These are phyloP conservation scores for Panagrolaimus sp. DNA, from an alignment of 1,140 invertebrate genomes.

Conservation along the genomic window DNA sequence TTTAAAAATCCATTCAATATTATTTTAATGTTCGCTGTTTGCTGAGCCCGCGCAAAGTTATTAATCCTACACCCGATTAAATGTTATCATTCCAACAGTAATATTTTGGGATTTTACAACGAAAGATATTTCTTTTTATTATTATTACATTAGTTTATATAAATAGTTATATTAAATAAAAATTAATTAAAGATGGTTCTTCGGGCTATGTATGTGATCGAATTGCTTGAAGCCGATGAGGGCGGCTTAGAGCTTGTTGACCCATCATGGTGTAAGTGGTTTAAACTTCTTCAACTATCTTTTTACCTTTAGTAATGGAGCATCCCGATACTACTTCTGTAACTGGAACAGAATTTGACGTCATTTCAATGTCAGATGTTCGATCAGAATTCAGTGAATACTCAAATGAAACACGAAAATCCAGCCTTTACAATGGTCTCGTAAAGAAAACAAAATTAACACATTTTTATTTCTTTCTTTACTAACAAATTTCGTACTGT, in stretches of 20 bases:
- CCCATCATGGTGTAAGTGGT: conserved; percentile 56
- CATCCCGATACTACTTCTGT: conserved; percentile 26
- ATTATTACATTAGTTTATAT: no score
- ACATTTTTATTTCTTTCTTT: no score
- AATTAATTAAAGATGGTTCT: conserved; percentile 44
- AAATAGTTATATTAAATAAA: no score
- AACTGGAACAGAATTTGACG: conserved; percentile 31
- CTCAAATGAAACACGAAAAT: conserved; percentile 45
- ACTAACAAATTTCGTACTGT: background rate
- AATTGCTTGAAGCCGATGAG: conserved; percentile 54
- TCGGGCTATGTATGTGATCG: conserved; percentile 52
- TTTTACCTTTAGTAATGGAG: conserved; percentile 32
- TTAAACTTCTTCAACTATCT: conserved; percentile 13
- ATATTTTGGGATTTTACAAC: no score
- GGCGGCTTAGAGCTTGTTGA: conserved; percentile 58
- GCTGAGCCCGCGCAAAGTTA: no score
- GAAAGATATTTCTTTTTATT: no score
- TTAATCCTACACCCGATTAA: no score
- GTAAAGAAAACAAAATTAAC: background rate
- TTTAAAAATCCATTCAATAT: no score
- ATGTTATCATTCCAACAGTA: no score
- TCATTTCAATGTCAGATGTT: conserved; percentile 30
- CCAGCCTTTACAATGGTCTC: conserved; percentile 29
- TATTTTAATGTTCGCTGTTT: no score
- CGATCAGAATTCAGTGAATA: conserved; percentile 54